Conservation (phyloP, 2,888 invertebrate genomes). For the Protophormia terraenovae region DNA sequence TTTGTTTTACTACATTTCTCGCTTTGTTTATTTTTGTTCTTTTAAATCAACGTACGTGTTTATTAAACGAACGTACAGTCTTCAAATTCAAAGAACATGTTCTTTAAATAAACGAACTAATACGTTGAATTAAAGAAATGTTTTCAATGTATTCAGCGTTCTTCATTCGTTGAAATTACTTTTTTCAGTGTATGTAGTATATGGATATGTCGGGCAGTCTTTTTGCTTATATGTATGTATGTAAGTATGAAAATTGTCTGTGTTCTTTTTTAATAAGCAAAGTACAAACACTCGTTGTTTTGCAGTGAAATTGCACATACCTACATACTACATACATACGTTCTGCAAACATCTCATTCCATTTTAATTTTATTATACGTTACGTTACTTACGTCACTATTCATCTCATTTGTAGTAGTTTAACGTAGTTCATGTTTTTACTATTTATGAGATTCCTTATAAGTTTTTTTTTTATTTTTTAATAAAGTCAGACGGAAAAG, state of each 20-base stretch:
- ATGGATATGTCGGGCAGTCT: conserved; percentile 8
- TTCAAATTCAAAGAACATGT: no score
- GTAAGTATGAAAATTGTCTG: background rate
- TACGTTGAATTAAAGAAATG: no score
- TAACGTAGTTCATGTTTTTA: conserved; percentile 10
- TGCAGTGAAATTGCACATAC: no score
- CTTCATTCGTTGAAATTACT: no score
- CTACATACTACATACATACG: background rate
- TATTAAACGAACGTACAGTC: no score
- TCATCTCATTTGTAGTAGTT: conserved; percentile 30
- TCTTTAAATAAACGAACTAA: no score
- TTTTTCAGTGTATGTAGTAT: no score
- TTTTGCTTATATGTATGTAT: background rate
- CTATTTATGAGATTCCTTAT: background rate
- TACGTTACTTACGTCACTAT: conserved; percentile 42
- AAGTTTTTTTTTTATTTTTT: background rate
- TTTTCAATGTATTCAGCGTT: no score
- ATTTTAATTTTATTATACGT: conserved; percentile 20
- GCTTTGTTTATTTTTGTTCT: no score
- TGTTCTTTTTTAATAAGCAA: conserved; percentile 1
- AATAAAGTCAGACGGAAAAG: background rate
- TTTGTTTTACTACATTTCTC: no score
- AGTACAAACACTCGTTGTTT: background rate
- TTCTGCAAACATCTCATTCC: background rate
- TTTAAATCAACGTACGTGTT: no score